Conservation (phyloP, 2,113 vertebrate genomes). For the Entomyzon cyanotis region DNA sequence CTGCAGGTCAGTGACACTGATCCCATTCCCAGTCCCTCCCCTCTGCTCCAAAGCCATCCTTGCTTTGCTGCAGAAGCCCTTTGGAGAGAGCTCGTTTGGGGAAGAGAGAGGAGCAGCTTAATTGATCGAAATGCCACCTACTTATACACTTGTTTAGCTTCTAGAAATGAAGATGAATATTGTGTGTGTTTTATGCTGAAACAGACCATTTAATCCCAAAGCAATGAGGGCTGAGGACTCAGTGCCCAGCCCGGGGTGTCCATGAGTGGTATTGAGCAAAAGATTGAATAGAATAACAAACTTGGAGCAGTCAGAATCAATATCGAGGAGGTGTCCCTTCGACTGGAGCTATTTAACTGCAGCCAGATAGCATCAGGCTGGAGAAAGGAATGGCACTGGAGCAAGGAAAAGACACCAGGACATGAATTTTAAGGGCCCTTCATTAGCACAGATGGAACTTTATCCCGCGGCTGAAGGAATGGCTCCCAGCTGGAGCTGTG, state of each 20-base stretch:
- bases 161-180: slow-evolving; percentile 55
- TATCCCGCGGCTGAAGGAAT: neutral
- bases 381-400: slow-evolving; percentile 4
- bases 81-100: slow-evolving; percentile 1
- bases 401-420: neutral
- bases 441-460: neutral
- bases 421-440: neutral
- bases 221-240: neutral
- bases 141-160: neutral
- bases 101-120: slow-evolving; percentile 18
- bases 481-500: neutral
- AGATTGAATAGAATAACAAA: slow-evolving; percentile 42
- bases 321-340: slow-evolving; percentile 9
- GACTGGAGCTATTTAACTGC: slow-evolving; percentile 19
- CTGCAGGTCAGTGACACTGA: neutral
- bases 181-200: slow-evolving; percentile 34
- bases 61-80: neutral
- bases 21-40: neutral
- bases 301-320: slow-evolving; percentile 30
- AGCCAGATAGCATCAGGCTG: slow-evolving; percentile 37
- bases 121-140: slow-evolving; percentile 48
- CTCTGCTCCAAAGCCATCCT: neutral
- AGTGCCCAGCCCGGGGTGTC: neutral
- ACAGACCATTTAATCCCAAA: slow-evolving; percentile 33
- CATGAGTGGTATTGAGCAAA: neutral